These are phyloP conservation scores for Brachyrhaphis roseni DNA, from an alignment of 2,797 vertebrate species.

Conservation along the genomic window DNA sequence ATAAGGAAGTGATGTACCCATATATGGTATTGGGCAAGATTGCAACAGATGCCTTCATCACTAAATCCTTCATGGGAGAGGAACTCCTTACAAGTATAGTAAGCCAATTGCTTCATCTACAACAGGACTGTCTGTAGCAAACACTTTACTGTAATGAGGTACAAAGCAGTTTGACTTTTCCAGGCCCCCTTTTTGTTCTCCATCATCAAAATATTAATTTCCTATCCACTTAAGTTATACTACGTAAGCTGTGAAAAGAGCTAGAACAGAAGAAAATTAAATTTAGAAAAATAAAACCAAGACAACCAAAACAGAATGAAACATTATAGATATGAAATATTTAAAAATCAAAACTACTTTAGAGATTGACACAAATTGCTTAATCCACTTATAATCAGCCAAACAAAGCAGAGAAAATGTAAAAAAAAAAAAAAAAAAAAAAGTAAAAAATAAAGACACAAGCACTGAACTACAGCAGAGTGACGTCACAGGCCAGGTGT, in stretches of 20 bases:
- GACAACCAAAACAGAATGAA: conserved; percentile 87
- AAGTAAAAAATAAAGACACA: conserved; percentile 84
- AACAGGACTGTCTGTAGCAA: conserved; percentile 32
- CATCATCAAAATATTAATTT: conserved; percentile 32
- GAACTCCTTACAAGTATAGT: conserved; percentile 39
- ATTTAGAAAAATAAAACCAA: conserved; percentile 85
- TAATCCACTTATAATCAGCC: conserved; percentile 99
- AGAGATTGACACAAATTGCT: conserved; percentile 91
- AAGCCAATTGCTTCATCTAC: conserved; percentile 45
- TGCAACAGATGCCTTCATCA: conserved; percentile 49
- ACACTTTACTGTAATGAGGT: conserved; percentile 28
- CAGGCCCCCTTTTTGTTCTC: conserved; percentile 29
- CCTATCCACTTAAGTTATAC: conserved; percentile 38
- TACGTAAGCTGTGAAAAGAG: conserved; percentile 99
- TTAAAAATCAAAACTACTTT: conserved; percentile 90
- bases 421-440: conserved; percentile 76
- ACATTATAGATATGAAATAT: conserved; percentile 83
- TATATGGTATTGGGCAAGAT: conserved; percentile 17
- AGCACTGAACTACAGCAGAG: conserved; percentile 99
- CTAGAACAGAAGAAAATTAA: conserved; percentile 97
- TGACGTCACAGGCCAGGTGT: conserved; percentile 94
- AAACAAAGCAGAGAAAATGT: conserved; percentile 97
- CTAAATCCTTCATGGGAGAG: conserved; percentile 47
- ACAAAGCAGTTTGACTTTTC: conserved; percentile 39
- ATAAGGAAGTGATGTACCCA: conserved; percentile 50